phyloP scores from a whole-genome alignment of 92 coral and sea anemone species.

The Zoanthus solanderi region DNA sequence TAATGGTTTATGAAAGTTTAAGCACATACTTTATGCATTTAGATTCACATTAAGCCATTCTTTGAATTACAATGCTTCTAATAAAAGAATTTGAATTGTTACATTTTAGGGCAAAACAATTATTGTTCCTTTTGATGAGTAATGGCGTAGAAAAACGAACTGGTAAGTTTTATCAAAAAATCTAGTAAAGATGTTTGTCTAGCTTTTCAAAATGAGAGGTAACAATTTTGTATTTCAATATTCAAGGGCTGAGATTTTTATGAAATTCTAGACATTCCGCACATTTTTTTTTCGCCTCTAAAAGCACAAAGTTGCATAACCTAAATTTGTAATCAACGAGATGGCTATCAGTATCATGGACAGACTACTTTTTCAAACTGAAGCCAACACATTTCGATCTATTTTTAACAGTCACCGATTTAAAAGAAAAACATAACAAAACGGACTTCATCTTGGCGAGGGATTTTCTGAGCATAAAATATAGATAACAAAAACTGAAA shows the following conservation, averaged over 20 bases:
- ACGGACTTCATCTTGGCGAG: not conserved
- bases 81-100: not conserved
- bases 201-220: not conserved
- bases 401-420: not conserved
- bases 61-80: constrained; percentile 1
- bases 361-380: not conserved
- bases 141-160: not conserved
- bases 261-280: constrained; percentile 19
- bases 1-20: not conserved
- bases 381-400: not conserved
- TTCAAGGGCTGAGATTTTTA: not conserved
- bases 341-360: not conserved
- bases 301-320: not conserved
- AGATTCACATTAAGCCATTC: not conserved
- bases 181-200: not conserved
- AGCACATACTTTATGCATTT: not conserved
- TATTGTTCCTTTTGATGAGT: not conserved
- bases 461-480: constrained; percentile 2
- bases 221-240: not conserved
- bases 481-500: not conserved
- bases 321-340: not conserved
- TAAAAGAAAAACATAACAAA: not conserved
- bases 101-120: not conserved
- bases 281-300: constrained; percentile 16
- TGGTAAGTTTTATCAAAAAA: not conserved